Base-by-base conservation (phyloP, 2,888 invertebrate genomes). In the Tetragnatha montana region DNA sequence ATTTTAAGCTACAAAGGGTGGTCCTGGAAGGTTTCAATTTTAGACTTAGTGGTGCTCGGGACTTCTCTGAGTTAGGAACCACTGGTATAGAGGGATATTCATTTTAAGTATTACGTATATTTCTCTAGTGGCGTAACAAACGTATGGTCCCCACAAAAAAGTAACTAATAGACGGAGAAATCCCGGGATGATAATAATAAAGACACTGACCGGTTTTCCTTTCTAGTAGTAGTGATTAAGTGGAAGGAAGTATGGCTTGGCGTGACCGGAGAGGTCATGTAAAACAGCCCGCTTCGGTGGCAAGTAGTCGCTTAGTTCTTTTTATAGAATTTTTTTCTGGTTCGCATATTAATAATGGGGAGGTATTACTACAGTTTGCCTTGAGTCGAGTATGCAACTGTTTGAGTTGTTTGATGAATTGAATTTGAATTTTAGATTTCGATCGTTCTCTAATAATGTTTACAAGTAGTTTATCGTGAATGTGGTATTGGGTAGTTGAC, bases 121-220 rank as follows among this genome's bases (percentile, higher is more conserved):
- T n/a, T n/a, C 35, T 35, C 35, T 35, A 35, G 1, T 35, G 35
- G 35, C 35, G 35, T 35, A 35, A 35, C 35, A 35, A 35, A 35
- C 4, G 35, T 1, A 35, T 35, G 35, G 35, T 35, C 35, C 35
- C 35, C 35, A 35, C 2, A 2, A 35, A 35, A 35, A 35, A 35
- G 4, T 35, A 4, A 35, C 17, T 60, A 60, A 60, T 60, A 60
- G 60, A 60, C 17, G 60, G 35, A 60, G 14, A 60, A 17, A 60
- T 60, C 8, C 60, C 60, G 17, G 60, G 60, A 60, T 60, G 14
- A 60, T 8, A 60, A 60, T 17, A 60, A 60, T 60, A 60, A 4
- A 60, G 60, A 60, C 14, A 60, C 60, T 60, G 78, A 78, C 78
- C 78, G 78, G 78, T 78, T 78, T 60, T 22, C 22, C 60, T 78